These are phyloP conservation scores for Antennarius striatus DNA, from an alignment of 2,113 vertebrate species.

Conservation along the genomic window DNA sequence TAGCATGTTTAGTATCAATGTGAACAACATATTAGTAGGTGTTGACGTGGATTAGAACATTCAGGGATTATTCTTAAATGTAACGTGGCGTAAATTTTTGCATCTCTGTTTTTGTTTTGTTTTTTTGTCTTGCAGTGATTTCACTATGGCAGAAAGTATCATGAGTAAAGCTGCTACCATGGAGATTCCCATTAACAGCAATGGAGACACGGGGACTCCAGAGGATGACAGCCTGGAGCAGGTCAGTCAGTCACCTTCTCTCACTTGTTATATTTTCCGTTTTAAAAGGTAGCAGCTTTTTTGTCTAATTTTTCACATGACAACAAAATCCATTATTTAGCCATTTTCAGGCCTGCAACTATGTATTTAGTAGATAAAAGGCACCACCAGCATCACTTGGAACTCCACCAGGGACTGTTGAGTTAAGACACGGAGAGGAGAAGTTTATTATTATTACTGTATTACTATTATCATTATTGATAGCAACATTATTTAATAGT, in stretches of 20 bases:
- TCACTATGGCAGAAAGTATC: conserved; percentile 91
- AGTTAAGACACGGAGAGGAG: background rate
- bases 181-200: conserved; percentile 97
- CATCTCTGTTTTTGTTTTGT: background rate
- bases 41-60: background rate
- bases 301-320: background rate
- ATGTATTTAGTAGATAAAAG: background rate
- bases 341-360: conserved; percentile 47
- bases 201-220: conserved; percentile 87
- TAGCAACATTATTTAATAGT: background rate
- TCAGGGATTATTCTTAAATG: background rate
- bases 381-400: background rate
- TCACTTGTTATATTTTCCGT: background rate
- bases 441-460: background rate
- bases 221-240: conserved; percentile 94
- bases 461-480: too few relatives aligned
- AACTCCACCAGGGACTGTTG: background rate
- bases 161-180: conserved; percentile 97
- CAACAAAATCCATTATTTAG: conserved; percentile 21
- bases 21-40: background rate
- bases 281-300: background rate
- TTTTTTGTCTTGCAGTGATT: conserved; percentile 48
- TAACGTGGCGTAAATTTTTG: background rate
- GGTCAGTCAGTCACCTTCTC: conserved; percentile 68
- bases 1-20: conserved; percentile 42